Conservation (phyloP, 2,888 invertebrate species). For the Tipula unca region DNA sequence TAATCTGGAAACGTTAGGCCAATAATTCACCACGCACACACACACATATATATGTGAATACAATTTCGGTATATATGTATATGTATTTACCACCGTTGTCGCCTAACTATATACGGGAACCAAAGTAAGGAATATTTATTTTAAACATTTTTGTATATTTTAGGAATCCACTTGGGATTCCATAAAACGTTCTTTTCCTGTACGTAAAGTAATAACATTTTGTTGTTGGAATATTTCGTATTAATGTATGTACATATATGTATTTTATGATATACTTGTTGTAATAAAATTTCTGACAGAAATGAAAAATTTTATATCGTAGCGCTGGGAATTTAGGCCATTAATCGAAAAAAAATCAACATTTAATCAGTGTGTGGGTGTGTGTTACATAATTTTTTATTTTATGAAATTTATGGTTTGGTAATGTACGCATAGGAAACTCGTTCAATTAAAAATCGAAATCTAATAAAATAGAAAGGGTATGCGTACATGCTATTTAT, state of each 20-base stretch:
- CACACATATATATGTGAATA: too few species aligned
- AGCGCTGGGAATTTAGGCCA: not conserved
- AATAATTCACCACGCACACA: not conserved
- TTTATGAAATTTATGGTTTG: too few species aligned
- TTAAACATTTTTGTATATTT: not conserved
- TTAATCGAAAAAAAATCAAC: not conserved
- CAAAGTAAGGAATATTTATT: not conserved
- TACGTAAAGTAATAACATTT: not conserved
- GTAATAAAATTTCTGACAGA: not conserved
- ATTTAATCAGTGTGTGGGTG: not conserved
- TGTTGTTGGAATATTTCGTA: not conserved
- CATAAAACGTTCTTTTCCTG: not conserved
- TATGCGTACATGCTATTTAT: too few species aligned
- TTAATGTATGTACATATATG: not conserved
- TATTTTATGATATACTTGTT: not conserved
- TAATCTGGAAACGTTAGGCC: not conserved
- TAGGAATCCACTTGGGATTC: not conserved
- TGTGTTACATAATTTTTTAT: not conserved
- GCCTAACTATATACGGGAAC: not conserved
- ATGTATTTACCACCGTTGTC: not conserved
- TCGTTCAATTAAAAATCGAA: too few species aligned
- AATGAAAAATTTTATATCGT: not conserved
- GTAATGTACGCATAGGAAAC: too few species aligned
- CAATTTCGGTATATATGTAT: not conserved
- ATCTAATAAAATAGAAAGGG: too few species aligned